Conservation (phyloP, 2,888 invertebrate genomes). For the Vanessa cardui region DNA sequence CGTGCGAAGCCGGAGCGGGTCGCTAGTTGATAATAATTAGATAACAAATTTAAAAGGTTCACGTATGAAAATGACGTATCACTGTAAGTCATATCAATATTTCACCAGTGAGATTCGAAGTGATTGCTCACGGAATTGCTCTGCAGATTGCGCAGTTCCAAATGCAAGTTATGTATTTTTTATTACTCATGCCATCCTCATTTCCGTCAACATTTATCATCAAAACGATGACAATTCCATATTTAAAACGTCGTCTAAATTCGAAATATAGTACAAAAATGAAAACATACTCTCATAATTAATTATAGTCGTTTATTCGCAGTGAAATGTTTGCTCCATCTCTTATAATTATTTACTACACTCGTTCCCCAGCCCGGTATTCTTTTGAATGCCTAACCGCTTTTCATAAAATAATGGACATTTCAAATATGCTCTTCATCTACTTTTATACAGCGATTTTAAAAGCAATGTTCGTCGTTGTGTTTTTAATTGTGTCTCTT, state of each 20-base stretch:
- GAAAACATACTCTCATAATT: constrained; percentile 4
- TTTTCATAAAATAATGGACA: constrained; percentile 27
- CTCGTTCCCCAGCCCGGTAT: constrained; percentile 7
- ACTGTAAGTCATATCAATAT: too few species aligned
- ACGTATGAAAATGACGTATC: too few species aligned
- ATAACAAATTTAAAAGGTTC: too few species aligned
- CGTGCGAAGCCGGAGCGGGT: too few species aligned
- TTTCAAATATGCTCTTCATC: constrained; percentile 18
- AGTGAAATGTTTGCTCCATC: constrained; percentile 13
- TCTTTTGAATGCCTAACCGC: constrained; percentile 25
- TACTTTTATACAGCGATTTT: constrained; percentile 5
- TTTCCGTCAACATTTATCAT: too few species aligned
- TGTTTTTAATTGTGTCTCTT: background rate
- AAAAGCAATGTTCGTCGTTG: background rate
- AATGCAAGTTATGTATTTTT: too few species aligned
- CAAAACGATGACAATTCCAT: too few species aligned
- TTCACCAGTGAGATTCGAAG: too few species aligned
- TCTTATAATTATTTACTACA: constrained; percentile 14
- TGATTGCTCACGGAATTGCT: too few species aligned
- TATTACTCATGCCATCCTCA: too few species aligned
- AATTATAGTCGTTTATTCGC: constrained; percentile 11
- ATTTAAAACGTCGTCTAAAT: background rate
- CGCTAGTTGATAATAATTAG: too few species aligned
- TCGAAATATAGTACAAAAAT: background rate
- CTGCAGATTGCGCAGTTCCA: too few species aligned